Percentiles rank a stretch among this genome's conserved stretches.
Evolutionary conservation across 2,888 invertebrate genomes (phyloP).

Genomic region (Ommatoiulus sabulosus): DNA sequence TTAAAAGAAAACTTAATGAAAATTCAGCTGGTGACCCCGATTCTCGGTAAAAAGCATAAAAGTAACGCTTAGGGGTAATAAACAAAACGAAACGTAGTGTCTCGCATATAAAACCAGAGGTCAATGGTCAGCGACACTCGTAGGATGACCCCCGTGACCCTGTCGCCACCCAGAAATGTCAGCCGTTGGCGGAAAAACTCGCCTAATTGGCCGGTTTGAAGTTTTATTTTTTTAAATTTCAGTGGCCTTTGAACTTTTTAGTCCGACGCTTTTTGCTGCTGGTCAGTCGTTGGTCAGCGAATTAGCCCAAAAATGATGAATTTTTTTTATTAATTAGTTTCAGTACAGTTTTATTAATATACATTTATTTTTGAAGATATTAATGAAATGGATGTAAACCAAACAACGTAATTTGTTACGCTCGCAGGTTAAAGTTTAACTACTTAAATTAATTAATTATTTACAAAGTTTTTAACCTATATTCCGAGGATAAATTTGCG

Average conservation of each 20-base stretch:
- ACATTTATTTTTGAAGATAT: too few species aligned
- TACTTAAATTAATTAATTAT: too few species aligned
- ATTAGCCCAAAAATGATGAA: background rate
- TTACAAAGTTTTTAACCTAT: too few species aligned
- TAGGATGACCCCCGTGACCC: background rate
- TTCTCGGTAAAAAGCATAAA: background rate
- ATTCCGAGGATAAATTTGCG: too few species aligned
- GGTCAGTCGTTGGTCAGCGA: background rate
- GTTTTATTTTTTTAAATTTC: background rate
- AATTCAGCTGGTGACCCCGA: conserved; percentile 4
- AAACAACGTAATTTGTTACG: too few species aligned
- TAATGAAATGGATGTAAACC: too few species aligned
- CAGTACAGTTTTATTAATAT: too few species aligned
- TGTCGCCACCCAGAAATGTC: conserved; percentile 41
- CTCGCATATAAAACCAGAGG: background rate
- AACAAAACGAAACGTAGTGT: background rate
- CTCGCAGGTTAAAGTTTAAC: too few species aligned
- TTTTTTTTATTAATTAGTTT: too few species aligned
- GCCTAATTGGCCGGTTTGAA: background rate
- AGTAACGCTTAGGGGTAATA: background rate
- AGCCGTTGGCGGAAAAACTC: background rate
- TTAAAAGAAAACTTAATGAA: conserved; percentile 31
- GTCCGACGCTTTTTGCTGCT: too few species aligned
- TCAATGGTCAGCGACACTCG: conserved; percentile 27
- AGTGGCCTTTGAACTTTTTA: background rate